Conservation (phyloP, 2,113 vertebrate genomes). For the Tautogolabrus adspersus region DNA sequence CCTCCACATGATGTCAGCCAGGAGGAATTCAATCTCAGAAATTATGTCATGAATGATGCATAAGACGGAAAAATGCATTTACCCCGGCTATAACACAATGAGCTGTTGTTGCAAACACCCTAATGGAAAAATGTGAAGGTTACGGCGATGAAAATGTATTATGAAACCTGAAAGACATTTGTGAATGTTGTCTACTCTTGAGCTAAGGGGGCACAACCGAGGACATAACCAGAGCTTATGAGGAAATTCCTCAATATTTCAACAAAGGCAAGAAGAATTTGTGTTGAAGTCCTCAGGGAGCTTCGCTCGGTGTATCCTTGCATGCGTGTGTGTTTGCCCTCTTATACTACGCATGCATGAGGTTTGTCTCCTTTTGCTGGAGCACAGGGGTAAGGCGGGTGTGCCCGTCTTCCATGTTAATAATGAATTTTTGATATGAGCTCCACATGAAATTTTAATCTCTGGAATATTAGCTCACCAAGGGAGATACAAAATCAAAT, state of each 20-base stretch:
- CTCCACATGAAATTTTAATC: conserved; percentile 85
- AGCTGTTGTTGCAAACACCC: conserved; percentile 77
- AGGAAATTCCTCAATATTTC: conserved; percentile 58
- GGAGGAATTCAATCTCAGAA: conserved; percentile 80
- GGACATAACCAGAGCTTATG: conserved; percentile 55
- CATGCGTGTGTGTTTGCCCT: conserved; percentile 20
- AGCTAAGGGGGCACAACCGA: conserved; percentile 45
- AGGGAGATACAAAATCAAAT: conserved; percentile 83
- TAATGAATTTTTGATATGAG: conserved; percentile 83
- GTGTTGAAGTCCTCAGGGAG: conserved; percentile 30
- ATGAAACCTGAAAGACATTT: conserved; percentile 65
- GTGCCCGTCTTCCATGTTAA: conserved; percentile 76
- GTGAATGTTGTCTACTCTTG: conserved; percentile 56
- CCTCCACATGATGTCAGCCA: conserved; percentile 75
- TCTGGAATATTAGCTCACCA: conserved; percentile 82
- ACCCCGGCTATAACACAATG: conserved; percentile 76
- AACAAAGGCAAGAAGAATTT: conserved; percentile 45
- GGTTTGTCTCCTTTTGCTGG: conserved; percentile 60
- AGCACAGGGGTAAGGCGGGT: conserved; percentile 46
- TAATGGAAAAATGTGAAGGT: conserved; percentile 77
- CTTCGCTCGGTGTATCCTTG: conserved; percentile 13
- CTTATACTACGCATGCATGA: conserved; percentile 35
- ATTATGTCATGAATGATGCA: conserved; percentile 83
- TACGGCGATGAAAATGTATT: conserved; percentile 73
- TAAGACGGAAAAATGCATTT: conserved; percentile 78